These are phyloP conservation scores for Melanchra persicariae DNA, from an alignment of 2,888 invertebrate genomes.

Conservation along the genomic window DNA sequence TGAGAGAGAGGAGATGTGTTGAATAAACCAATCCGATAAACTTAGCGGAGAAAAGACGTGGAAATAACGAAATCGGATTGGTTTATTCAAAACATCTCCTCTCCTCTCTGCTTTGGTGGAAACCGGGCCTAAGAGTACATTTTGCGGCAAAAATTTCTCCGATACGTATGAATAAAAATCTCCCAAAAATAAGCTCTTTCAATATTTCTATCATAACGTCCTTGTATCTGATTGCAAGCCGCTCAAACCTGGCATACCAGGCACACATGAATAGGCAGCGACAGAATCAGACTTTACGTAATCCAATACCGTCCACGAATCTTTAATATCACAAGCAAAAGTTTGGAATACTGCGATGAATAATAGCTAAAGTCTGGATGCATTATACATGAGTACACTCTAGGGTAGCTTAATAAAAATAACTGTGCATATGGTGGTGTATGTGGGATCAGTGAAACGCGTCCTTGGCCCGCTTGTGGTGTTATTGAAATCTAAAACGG, in stretches of 20 bases:
- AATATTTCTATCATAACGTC: conserved; percentile 15
- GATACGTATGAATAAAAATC: conserved; percentile 18
- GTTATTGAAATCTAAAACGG: conserved; percentile 64
- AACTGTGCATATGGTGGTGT: conserved; percentile 27
- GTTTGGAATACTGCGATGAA: conserved; percentile 56
- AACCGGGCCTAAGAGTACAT: too few species aligned
- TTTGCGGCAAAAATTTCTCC: conserved; percentile 2
- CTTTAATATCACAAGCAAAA: conserved; percentile 66
- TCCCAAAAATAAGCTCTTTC: conserved; percentile 32
- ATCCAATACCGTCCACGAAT: conserved; percentile 67
- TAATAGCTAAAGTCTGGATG: conserved; percentile 66
- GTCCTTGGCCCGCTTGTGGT: conserved; percentile 58
- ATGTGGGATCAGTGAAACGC: conserved; percentile 52
- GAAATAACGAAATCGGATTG: too few species aligned
- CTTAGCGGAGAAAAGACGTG: too few species aligned
- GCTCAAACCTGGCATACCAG: conserved; percentile 25
- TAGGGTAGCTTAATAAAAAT: conserved; percentile 61
- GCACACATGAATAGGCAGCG: conserved; percentile 38
- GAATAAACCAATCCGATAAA: too few species aligned
- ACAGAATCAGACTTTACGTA: conserved; percentile 59
- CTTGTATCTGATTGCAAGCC: conserved; percentile 38
- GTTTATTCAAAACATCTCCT: too few species aligned
- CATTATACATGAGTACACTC: conserved; percentile 67
- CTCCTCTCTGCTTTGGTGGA: too few species aligned
- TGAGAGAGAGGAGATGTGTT: too few species aligned